phyloP scores from a whole-genome alignment of 2,888 invertebrate genomes.

The Phytoseiulus persimilis region DNA sequence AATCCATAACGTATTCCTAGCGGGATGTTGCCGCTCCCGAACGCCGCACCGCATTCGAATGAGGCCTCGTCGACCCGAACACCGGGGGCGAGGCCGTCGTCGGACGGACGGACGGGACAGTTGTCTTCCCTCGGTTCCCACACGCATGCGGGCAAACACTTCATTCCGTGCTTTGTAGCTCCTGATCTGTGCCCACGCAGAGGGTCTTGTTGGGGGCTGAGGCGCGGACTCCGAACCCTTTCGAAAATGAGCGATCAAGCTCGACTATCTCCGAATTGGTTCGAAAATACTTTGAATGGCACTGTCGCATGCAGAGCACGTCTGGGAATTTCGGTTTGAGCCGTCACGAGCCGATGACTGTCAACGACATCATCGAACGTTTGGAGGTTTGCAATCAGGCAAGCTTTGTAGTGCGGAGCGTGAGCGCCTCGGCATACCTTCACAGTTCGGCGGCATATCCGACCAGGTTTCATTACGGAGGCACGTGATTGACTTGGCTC shows the following conservation, averaged over 20 bases:
- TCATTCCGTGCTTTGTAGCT: neutral
- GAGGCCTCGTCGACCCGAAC: neutral
- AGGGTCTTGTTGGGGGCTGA: too few species aligned
- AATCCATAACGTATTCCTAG: neutral
- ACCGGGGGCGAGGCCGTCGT: neutral
- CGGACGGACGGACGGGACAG: neutral
- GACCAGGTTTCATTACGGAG: conserved; percentile 71
- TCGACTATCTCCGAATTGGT: neutral
- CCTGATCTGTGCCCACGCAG: too few species aligned
- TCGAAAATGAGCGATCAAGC: neutral
- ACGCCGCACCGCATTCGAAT: neutral
- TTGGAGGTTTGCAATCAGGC: neutral
- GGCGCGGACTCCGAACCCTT: neutral
- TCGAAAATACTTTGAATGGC: neutral
- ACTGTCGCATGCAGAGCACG: neutral
- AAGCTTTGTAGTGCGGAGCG: neutral
- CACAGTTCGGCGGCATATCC: conserved; percentile 64
- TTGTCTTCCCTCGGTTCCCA: neutral
- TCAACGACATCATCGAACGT: neutral
- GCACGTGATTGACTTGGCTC: conserved; percentile 69
- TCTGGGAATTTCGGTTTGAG: neutral
- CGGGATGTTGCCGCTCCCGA: neutral
- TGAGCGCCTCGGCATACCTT: conserved; percentile 43
- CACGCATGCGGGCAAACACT: neutral
- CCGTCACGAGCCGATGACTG: neutral